Evolutionary conservation across 2,888 invertebrate genomes (phyloP), one percentile per base, ranked within the genome.

Genomic region (Ormyrus rosae): DNA sequence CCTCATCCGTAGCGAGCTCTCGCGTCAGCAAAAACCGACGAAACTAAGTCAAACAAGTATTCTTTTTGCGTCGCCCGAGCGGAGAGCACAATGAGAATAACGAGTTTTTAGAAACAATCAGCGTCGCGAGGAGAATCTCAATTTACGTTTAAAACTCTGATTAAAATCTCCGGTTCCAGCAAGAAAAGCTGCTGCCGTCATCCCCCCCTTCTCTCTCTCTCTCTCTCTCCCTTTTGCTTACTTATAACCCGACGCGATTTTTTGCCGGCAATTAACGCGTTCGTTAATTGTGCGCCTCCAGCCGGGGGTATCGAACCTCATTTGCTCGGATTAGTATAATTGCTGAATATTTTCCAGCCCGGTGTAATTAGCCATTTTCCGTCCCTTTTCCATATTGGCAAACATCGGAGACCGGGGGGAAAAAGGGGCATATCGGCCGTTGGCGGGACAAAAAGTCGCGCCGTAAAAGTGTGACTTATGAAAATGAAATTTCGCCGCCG

Each of bases 91-190:
- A 55, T n/a, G 45, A 34, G 48, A 73, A 68, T 68, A 74, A 71
- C 76, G 70, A 76, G 65, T 68, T 68, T 77, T 80, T 73, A 56
- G 46, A 73, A 68, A 68, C 68, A 73, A 79, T 79, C 78, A 79
- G 72, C 72, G 34, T 34, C 72, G 13, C 19, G 61, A 34, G 34
- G 48, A 48, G 73, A 73, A 73, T 78, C 68, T 78, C 68, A 63
- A 78, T 78, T 78, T 73, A 63, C 68, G 60, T 68, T 70, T 71
- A 67, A 64, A 60, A 50, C 48, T 13, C 56, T 63, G 68, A 76
- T 80, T 80, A 72, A 72, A 76, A 80, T 80, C 72, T 76, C 56
- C 48, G 13, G 9, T n/a, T n/a, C n/a, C 65, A 0, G 55, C 68
- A 73, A 79, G 63, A 73, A 72, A 72, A 72, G 55, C 64, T 34